phyloP scores from a whole-genome alignment of 2,113 vertebrate genomes.

The Macrotus californicus region DNA sequence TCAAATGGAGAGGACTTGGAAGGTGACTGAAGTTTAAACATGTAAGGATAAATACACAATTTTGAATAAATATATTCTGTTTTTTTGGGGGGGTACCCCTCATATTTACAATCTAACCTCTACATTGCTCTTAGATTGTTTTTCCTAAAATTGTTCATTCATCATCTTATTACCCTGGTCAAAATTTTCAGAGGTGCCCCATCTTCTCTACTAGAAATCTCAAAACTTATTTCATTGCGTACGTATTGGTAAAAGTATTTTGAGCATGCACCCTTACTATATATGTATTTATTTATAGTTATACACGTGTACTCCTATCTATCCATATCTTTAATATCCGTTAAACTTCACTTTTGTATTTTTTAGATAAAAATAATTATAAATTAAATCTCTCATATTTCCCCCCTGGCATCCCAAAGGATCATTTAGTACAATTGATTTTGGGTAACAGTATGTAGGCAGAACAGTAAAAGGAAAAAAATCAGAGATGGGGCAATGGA shows the following conservation, averaged over 20 bases:
- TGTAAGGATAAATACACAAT: too few species aligned
- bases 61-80: too few species aligned
- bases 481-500: fast-evolving
- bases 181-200: neutral
- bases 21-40: too few species aligned
- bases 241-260: neutral
- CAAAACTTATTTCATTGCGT: neutral
- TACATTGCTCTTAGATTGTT: neutral
- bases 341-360: neutral
- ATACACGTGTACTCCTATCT: neutral
- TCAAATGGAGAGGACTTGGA: too few species aligned
- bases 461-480: neutral
- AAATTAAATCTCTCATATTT: neutral
- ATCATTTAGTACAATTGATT: neutral
- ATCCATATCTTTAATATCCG: neutral
- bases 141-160: neutral
- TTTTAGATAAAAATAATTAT: neutral
- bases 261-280: neutral
- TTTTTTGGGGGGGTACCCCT: too few species aligned
- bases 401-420: neutral
- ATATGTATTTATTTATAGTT: neutral
- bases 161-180: neutral
- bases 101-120: neutral
- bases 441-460: neutral
- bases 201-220: neutral